Percentiles rank a stretch among this genome's conserved stretches.
phyloP scores from a whole-genome alignment of 2,888 invertebrate species.

The Ceriagrion tenellum region DNA sequence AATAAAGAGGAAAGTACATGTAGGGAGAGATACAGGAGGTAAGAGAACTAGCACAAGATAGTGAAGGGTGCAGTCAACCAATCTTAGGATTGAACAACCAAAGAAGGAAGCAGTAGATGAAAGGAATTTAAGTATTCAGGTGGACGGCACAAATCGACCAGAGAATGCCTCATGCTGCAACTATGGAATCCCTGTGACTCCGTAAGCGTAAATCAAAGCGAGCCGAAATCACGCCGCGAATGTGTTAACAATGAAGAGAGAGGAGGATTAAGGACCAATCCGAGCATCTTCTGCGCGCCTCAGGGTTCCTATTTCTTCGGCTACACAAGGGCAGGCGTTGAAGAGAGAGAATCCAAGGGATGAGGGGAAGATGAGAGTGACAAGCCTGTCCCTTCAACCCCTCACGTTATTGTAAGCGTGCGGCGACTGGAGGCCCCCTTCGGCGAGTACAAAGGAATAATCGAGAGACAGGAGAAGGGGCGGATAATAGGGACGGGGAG shows the following conservation, averaged over 20 bases:
- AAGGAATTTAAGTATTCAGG: no score
- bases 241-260: background rate
- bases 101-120: no score
- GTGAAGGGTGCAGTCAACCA: no score
- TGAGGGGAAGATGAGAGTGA: background rate
- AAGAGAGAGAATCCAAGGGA: background rate
- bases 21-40: no score
- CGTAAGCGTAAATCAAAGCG: background rate
- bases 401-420: constrained; percentile 12
- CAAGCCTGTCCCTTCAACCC: constrained; percentile 2
- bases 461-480: background rate
- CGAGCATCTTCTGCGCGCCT: background rate
- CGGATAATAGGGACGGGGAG: background rate
- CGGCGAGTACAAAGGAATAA: constrained; percentile 31
- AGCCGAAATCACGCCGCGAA: background rate
- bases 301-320: background rate
- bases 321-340: background rate
- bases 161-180: no score
- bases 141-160: no score
- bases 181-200: background rate
- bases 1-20: no score
- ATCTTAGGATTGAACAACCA: no score
- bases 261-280: background rate
- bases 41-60: no score
- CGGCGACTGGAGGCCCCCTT: background rate